Conservation (phyloP, 1,140 invertebrate genomes). For the Hermatobates lingyangjiaoensis region DNA sequence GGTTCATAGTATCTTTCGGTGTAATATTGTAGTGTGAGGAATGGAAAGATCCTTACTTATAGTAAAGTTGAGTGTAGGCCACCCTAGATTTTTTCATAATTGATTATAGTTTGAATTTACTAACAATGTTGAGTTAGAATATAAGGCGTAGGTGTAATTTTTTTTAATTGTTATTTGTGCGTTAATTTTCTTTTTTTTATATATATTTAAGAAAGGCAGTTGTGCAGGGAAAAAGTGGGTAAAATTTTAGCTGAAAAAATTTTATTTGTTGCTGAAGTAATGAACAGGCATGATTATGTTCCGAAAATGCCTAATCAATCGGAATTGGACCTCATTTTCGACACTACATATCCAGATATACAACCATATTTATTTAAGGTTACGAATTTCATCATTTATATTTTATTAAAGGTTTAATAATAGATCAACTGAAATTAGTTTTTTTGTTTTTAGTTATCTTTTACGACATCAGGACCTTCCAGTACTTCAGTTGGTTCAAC, state of each 20-base stretch:
- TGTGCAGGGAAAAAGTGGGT: conserved; percentile 72
- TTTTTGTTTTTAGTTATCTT: conserved; percentile 34
- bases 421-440: not conserved
- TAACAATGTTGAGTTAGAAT: too few species aligned
- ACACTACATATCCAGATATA: conserved; percentile 75
- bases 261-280: conserved; percentile 79
- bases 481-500: conserved; percentile 61
- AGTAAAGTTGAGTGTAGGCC: too few species aligned
- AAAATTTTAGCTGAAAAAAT: conserved; percentile 84
- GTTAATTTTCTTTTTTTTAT: not conserved
- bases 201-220: conserved; percentile 46
- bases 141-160: too few species aligned
- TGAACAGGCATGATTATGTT: conserved; percentile 87
- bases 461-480: conserved; percentile 48
- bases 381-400: conserved; percentile 10
- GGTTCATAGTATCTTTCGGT: too few species aligned
- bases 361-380: conserved; percentile 89
- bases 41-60: too few species aligned
- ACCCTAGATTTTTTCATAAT: too few species aligned
- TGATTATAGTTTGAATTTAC: too few species aligned
- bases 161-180: not conserved
- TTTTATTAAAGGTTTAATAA: not conserved
- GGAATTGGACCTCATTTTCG: conserved; percentile 84
- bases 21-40: too few species aligned
- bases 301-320: conserved; percentile 86